Conservation (phyloP, 2,113 vertebrate genomes). For the Pogona vitticeps region DNA sequence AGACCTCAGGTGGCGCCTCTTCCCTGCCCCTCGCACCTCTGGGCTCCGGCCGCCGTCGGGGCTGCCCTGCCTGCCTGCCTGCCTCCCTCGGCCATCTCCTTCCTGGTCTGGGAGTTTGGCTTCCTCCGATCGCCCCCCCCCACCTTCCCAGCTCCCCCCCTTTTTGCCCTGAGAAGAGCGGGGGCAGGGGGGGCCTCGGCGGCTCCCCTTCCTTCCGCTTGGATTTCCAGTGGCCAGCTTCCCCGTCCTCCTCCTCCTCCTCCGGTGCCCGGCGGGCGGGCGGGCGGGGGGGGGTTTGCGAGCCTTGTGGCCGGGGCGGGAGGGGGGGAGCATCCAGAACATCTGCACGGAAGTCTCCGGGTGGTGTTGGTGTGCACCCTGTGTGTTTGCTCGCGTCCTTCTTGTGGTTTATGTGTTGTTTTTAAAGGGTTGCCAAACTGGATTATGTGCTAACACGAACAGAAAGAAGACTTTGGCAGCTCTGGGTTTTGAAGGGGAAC, state of each 20-base stretch:
- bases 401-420: not conserved
- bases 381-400: too few relatives aligned
- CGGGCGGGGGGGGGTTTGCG: not conserved
- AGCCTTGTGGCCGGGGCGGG: not conserved
- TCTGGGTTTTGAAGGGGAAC: not conserved
- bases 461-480: not conserved
- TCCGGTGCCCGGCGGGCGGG: not conserved
- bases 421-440: not conserved
- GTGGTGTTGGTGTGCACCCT: not conserved
- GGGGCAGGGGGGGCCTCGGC: not conserved
- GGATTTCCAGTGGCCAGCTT: not conserved
- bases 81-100: not conserved
- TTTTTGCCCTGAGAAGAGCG: not conserved
- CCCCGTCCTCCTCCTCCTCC: not conserved
- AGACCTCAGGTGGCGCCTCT: not conserved
- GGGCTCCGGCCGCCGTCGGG: not conserved
- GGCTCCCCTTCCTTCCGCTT: too few relatives aligned
- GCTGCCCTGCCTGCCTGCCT: not conserved
- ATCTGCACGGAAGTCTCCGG: not conserved
- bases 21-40: not conserved
- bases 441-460: conserved; percentile 47
- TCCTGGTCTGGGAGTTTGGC: not conserved
- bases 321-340: not conserved
- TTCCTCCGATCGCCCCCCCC: not conserved
- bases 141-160: too few relatives aligned